Conservation (phyloP, 2,113 vertebrate genomes). For the Ranitomeya variabilis region DNA sequence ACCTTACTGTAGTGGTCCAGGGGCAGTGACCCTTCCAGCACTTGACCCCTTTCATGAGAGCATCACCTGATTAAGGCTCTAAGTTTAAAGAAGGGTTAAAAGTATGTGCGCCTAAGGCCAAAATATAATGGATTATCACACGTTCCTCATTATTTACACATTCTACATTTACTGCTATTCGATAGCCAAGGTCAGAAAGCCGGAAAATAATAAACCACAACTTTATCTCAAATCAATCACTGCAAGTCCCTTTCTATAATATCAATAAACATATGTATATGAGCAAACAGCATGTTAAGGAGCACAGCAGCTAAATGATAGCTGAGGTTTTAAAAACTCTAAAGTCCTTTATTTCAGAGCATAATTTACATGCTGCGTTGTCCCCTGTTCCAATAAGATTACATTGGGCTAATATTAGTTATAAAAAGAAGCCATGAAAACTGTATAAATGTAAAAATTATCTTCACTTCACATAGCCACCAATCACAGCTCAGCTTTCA, state of each 20-base stretch:
- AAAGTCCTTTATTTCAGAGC: too few species aligned
- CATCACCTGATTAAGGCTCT: slow-evolving; percentile 13
- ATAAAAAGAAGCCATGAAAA: too few species aligned
- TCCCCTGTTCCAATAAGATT: too few species aligned
- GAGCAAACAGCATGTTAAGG: neutral
- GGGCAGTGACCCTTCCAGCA: slow-evolving; percentile 37
- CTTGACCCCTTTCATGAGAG: neutral
- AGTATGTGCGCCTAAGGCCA: neutral
- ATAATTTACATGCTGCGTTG: too few species aligned
- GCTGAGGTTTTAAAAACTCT: neutral
- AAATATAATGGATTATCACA: slow-evolving; percentile 23
- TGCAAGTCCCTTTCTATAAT: neutral
- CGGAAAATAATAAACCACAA: slow-evolving; percentile 33
- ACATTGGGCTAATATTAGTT: too few species aligned
- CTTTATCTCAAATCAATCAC: neutral
- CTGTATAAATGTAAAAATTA: too few species aligned
- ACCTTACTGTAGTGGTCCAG: slow-evolving; percentile 41
- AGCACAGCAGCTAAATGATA: neutral
- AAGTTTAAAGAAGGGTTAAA: slow-evolving; percentile 24
- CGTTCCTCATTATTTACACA: slow-evolving; percentile 9
- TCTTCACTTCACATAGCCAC: too few species aligned
- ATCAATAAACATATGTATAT: slow-evolving; percentile 27
- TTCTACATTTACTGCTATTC: slow-evolving; percentile 30
- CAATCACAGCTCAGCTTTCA: too few species aligned
- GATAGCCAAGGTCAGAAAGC: slow-evolving; percentile 30